Conservation (phyloP, 1,140 invertebrate species). For the Galendromus occidentalis region DNA sequence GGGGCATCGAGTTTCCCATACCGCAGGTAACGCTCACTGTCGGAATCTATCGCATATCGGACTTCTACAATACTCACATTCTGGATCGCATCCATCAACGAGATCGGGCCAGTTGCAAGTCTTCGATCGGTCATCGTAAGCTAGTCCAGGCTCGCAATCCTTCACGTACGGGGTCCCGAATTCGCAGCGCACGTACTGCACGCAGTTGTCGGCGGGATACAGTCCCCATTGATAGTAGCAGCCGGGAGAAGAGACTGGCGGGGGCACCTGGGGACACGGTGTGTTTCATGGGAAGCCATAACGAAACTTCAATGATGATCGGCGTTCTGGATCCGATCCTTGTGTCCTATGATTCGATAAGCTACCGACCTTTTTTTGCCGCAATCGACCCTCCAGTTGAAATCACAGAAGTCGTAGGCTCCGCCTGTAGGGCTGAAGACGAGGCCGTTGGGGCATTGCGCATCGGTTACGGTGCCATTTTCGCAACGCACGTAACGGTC, state of each 20-base stretch:
- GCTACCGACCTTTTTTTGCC: constrained; percentile 59
- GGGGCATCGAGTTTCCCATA: background rate
- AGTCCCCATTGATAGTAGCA: constrained; percentile 75
- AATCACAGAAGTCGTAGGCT: constrained; percentile 77
- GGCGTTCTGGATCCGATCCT: background rate
- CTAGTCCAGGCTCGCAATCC: constrained; percentile 56
- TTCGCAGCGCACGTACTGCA: constrained; percentile 62
- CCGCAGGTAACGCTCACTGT: background rate
- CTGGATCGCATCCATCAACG: constrained; percentile 56
- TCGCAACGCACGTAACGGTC: constrained; percentile 72
- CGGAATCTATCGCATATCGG: background rate
- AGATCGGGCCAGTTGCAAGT: constrained; percentile 83
- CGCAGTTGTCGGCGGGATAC: constrained; percentile 54
- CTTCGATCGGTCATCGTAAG: constrained; percentile 66
- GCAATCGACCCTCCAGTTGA: constrained; percentile 74
- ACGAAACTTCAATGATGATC: no score
- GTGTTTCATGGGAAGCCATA: background rate
- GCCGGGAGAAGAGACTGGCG: constrained; percentile 14
- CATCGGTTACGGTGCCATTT: constrained; percentile 68
- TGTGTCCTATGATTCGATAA: constrained; percentile 19
- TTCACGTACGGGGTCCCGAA: constrained; percentile 53
- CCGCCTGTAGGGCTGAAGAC: constrained; percentile 69
- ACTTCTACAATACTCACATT: constrained; percentile 37
- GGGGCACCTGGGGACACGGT: background rate
- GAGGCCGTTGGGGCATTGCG: constrained; percentile 74